These are phyloP conservation scores for Pantherophis vulpinus DNA, from an alignment of 2,797 vertebrate species.

Conservation along the genomic window DNA sequence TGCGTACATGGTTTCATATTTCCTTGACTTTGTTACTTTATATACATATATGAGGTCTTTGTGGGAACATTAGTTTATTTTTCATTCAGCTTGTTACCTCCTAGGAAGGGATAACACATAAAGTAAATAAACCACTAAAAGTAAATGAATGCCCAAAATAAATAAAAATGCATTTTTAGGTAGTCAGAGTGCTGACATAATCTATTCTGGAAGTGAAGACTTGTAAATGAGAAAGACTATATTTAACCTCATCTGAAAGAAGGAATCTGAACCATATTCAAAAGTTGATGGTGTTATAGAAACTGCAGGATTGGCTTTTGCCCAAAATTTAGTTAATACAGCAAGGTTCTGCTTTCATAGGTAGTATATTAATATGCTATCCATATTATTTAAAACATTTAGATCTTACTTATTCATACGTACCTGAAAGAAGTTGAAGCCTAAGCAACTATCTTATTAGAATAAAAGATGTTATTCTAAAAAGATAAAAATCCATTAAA, in stretches of 20 bases:
- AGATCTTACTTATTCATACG: neutral
- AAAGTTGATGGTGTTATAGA: neutral
- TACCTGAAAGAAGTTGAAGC: neutral
- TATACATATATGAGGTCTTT: neutral
- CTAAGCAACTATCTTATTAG: neutral
- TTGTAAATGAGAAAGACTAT: neutral
- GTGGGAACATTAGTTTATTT: neutral
- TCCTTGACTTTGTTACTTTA: neutral
- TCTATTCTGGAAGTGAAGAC: neutral
- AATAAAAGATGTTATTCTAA: neutral
- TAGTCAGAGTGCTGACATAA: neutral
- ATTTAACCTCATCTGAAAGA: neutral
- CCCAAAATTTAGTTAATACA: neutral
- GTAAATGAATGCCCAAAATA: neutral
- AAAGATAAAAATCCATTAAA: no score
- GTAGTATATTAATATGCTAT: neutral
- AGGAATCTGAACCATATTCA: neutral
- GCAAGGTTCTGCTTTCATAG: neutral
- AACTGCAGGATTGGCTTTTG: neutral
- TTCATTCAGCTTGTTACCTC: neutral
- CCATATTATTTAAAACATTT: neutral
- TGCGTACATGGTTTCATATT: neutral
- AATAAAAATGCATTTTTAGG: neutral
- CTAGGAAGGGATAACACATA: neutral
- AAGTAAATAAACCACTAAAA: neutral